Evolutionary conservation across 2,888 invertebrate genomes (phyloP), one percentile per base, ranked within the genome.

Genomic region (Synergus laeviventris): DNA sequence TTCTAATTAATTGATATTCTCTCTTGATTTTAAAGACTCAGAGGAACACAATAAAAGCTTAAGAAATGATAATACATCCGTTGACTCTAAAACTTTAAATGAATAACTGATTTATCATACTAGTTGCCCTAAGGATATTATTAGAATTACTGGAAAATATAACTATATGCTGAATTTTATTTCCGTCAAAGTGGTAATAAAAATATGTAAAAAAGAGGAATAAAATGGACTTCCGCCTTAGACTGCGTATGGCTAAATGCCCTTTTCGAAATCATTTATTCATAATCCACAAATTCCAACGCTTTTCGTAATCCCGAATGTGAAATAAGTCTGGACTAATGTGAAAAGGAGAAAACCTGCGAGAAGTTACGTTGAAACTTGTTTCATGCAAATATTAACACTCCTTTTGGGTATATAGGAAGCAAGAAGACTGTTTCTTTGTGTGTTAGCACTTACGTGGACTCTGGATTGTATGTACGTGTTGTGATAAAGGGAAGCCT

Each of bases 321-420:
- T 66, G 66, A 66, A 45, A 45, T 66, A 66, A 66, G 42, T 45
- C 66, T 66, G 45, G 24, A 66, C 66, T 24, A 45, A 66, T 66
- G 45, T 66, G 24, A 66, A 66, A 77, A 77, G 74, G 78, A 81
- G 79, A 82, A 79, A 81, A 81, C 77, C 78, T 77, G 78, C 76
- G 77, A 80, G 78, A 79, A 82, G 45, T 66, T 66, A 80, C 78
- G 77, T 78, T 76, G 79, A 56, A 75, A 75, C 76, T 82, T 80
- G 77, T 82, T 79, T 74, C 75, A 76, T 76, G 76, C 81, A 82
- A 82, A 82, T 82, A 82, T 82, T 82, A 82, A 81, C 80, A 82
- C 81, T 79, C 76, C 77, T 79, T 77, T 78, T n/a, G 42, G 66
- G 16, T 24, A 45, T 38, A 45, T 38, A 62, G n/a, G 38, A n/a